These are phyloP conservation scores for Prunella fulvescens DNA, from an alignment of 2,113 vertebrate species.

Conservation along the genomic window DNA sequence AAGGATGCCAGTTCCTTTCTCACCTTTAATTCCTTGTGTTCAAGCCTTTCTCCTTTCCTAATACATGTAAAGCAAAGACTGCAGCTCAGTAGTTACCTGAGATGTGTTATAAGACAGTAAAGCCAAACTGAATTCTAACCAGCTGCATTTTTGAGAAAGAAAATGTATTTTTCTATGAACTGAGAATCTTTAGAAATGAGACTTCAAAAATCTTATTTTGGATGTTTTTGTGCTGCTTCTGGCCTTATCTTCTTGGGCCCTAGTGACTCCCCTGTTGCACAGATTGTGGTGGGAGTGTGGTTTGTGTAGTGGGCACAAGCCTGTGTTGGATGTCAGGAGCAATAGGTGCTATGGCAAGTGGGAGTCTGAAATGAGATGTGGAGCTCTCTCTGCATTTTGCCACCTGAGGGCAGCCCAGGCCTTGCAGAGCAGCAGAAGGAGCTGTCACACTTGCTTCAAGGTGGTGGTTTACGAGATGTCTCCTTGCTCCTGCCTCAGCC, in stretches of 20 bases:
- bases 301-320: not conserved
- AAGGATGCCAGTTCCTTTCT: not conserved
- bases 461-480: not conserved
- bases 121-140: not conserved
- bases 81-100: not conserved
- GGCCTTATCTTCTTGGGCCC: not conserved
- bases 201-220: not conserved
- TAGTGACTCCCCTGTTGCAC: not conserved
- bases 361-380: not conserved
- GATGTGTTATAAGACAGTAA: not conserved
- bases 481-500: not conserved
- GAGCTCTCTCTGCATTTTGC: not conserved
- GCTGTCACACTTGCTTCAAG: not conserved
- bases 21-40: not conserved
- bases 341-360: not conserved
- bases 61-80: not conserved
- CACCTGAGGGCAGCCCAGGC: conserved; percentile 54
- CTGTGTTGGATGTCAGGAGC: not conserved
- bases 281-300: rapidly evolving
- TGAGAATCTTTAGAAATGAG: not conserved
- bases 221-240: not conserved
- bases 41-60: not conserved
- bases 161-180: not conserved
- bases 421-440: not conserved
- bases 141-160: not conserved